A percentile compares a stretch with the other conserved stretches of the same genome.
These are phyloP conservation scores for Sarcophaga peregrina DNA, from an alignment of 1,140 invertebrate genomes.

Conservation along the genomic window DNA sequence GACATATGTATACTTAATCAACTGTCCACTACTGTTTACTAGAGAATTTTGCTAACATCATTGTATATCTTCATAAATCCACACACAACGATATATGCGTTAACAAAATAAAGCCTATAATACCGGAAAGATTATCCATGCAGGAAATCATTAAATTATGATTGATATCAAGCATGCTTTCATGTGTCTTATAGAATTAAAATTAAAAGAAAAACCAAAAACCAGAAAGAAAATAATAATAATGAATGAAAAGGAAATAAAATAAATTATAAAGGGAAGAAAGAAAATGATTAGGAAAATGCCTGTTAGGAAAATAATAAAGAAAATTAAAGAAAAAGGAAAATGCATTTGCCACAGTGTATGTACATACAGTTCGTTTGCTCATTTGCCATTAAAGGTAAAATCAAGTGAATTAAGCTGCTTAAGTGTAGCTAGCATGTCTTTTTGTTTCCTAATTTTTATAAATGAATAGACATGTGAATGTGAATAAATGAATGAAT, in stretches of 20 bases:
- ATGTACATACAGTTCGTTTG: no score
- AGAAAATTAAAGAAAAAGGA: not conserved
- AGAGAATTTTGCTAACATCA: no score
- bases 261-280: no score
- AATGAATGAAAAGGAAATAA: no score
- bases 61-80: no score
- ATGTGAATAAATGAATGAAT: no score
- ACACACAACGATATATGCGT: no score
- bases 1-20: no score
- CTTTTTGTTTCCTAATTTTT: not conserved
- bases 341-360: not conserved
- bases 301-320: not conserved
- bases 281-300: not conserved
- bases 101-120: not conserved
- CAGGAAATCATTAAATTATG: conserved; percentile 46
- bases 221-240: not conserved
- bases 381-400: no score
- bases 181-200: not conserved
- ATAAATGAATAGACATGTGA: not conserved
- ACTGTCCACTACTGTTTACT: no score
- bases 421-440: not conserved
- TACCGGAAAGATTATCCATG: conserved; percentile 44
- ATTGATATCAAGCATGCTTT: conserved; percentile 38
- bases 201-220: not conserved
- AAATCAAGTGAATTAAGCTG: not conserved